phyloP scores from a whole-genome alignment of 2,113 vertebrate species.

The Chlamydotis undulata region DNA sequence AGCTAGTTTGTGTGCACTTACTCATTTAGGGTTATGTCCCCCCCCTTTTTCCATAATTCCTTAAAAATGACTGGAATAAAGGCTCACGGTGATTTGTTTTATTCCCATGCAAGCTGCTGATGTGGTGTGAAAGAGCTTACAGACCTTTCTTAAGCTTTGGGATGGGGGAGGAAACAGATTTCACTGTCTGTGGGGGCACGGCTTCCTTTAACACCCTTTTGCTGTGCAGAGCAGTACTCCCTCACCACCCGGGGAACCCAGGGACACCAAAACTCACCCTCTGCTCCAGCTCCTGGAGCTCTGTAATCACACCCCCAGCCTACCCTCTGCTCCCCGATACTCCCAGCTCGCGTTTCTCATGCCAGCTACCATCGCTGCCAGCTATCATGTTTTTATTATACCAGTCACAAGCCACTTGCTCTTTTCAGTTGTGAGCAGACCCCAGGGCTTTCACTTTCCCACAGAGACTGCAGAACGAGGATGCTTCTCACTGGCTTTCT shows the following conservation, averaged over 20 bases:
- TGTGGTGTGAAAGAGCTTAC: neutral
- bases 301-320: neutral
- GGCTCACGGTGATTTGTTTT: neutral
- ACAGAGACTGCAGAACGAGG: neutral
- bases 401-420: neutral
- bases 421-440: neutral
- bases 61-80: neutral
- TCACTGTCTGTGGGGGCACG: neutral
- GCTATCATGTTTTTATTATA: neutral
- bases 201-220: neutral
- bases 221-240: neutral
- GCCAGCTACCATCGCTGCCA: neutral
- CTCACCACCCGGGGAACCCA: neutral
- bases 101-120: neutral
- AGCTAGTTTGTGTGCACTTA: neutral
- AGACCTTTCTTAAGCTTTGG: neutral
- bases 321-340: fast-evolving
- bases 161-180: neutral
- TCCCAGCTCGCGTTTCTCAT: neutral
- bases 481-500: neutral
- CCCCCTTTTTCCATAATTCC: neutral
- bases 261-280: neutral
- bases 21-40: neutral
- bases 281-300: neutral
- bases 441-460: conserved; percentile 10